phyloP scores from a whole-genome alignment of 2,797 vertebrate species.

The Ispidina lecontei region DNA sequence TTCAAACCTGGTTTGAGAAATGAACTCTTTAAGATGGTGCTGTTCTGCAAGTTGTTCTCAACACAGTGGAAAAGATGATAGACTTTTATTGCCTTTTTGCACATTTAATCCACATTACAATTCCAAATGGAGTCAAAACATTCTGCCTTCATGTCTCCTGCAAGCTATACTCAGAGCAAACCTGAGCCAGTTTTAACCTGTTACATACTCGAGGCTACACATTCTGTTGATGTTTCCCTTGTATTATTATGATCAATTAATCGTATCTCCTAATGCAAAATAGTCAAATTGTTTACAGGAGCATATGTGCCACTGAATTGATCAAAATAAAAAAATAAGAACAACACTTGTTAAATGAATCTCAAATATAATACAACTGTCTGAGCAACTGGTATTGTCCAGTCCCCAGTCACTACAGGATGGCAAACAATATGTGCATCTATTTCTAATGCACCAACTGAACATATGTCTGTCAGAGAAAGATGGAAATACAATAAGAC shows the following conservation, averaged over 20 bases:
- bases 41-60: background rate
- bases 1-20: background rate
- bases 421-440: conserved; percentile 71
- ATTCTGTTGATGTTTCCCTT: background rate
- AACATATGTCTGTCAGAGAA: conserved; percentile 75
- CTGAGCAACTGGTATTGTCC: conserved; percentile 62
- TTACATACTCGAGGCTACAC: background rate
- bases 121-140: background rate
- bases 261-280: background rate
- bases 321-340: background rate
- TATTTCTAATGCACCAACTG: conserved; percentile 57
- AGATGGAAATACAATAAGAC: conserved; percentile 62
- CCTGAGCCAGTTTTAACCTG: background rate
- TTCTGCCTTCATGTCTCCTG: background rate
- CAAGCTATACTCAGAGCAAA: background rate
- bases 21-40: background rate
- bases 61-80: background rate
- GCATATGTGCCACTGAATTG: conserved; percentile 20
- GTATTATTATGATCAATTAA: background rate
- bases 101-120: background rate
- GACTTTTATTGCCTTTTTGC: background rate
- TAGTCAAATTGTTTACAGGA: conserved; percentile 23
- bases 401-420: conserved; percentile 45
- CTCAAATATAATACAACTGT: conserved; percentile 31
- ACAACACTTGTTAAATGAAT: conserved; percentile 5